phyloP scores from a whole-genome alignment of 1,140 invertebrate genomes.

The Rhynchophorus ferrugineus region DNA sequence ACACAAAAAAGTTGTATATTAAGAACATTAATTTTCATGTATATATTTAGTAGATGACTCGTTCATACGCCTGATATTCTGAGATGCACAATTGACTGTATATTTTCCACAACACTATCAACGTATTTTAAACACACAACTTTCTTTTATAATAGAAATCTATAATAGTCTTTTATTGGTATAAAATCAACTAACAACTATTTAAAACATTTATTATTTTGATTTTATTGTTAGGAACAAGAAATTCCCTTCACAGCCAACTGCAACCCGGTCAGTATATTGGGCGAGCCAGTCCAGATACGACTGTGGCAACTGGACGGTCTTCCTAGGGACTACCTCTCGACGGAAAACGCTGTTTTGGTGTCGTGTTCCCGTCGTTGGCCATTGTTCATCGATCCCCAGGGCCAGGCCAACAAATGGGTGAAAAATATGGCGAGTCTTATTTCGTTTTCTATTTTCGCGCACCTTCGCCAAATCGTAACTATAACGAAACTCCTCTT shows the following conservation, averaged over 20 bases:
- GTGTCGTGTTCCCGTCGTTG: slow-evolving; percentile 49
- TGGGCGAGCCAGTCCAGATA: slow-evolving; percentile 56
- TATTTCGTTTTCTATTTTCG: background rate
- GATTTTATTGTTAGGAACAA: slow-evolving; percentile 13
- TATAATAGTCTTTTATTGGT: no score
- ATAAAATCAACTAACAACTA: no score
- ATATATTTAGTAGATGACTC: no score
- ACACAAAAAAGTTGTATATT: no score
- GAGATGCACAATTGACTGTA: no score
- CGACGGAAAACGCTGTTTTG: slow-evolving; percentile 62
- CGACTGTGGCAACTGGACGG: slow-evolving; percentile 60
- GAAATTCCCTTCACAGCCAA: slow-evolving; percentile 49
- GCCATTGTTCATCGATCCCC: slow-evolving; percentile 68
- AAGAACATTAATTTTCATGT: no score
- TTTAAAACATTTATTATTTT: background rate
- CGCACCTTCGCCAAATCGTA: background rate
- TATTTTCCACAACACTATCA: no score
- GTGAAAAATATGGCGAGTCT: slow-evolving; percentile 56
- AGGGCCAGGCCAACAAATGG: slow-evolving; percentile 65
- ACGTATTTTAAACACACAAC: no score
- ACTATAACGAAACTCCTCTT: no score
- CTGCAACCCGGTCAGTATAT: slow-evolving; percentile 49
- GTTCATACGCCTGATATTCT: no score
- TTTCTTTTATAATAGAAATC: no score
- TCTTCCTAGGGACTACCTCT: slow-evolving; percentile 58